Base-by-base conservation (phyloP, 2,113 vertebrate genomes). In the Gallinago jamesoni region DNA sequence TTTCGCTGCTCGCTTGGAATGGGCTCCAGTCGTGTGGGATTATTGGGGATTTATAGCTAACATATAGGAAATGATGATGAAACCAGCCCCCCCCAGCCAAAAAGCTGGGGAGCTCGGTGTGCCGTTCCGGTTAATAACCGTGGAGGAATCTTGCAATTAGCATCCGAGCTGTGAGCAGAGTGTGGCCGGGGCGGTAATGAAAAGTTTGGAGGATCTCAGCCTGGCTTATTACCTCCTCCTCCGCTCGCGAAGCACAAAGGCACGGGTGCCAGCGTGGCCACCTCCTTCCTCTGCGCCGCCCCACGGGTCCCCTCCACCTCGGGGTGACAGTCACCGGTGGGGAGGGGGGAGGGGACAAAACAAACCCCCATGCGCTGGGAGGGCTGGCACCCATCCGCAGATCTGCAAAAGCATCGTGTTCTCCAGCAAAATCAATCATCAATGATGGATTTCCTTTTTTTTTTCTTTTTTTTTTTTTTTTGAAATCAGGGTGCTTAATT, bases 21-120 rank as follows among this genome's bases (percentile, higher is more conserved):
- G 79, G 77, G 73, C 87, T 94, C 82, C 59, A 83, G 87, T 79
- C 6, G 1, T 57, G 80, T 66, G 70, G 93, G 94, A 96, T 97
- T 96, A 94, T 21, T 75, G 84, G 91, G 87, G 94, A 88, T 96
- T 96, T 95, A 87, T 91, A 92, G 72, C 57, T 87, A 91, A 79
- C 62, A 39, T 92, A 89, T 78, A 90, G 74, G 89, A 91, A 75
- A 94, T 45, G 31, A 7, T 43, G 81, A 95, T 50, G 79, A 82
- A 84, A 89, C 74, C 72, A 76, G 35, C 39, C 64, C 47, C 60
- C 57, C 55, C 23, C 47, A 83, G 72, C 56, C 68, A 67, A 79
- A 76, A 27, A 87, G 37, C 82, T 57, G 73, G 68, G 63, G 48
- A 89, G 73, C 59, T 23, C 52, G 6, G 1, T 7, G 43, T 23